A percentile compares a stretch with the other conserved stretches of the same genome.
Evolutionary conservation across 2,797 vertebrate species (phyloP).

Genomic region (Phrynocephalus forsythii): DNA sequence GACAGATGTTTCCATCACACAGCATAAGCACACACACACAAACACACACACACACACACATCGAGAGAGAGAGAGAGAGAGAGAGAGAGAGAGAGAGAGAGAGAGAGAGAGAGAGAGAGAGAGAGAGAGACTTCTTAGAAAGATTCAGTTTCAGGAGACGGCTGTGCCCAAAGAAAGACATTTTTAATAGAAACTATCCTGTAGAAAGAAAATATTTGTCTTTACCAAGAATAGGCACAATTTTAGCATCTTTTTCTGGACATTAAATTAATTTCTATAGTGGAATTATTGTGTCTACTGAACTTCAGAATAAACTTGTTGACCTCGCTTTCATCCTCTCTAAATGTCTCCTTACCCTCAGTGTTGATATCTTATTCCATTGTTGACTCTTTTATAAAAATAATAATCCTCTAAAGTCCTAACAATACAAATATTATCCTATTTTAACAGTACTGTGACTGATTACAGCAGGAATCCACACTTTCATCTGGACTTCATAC

Average conservation of each 20-base stretch:
- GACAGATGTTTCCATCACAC: constrained; percentile 65
- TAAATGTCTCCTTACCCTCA: background rate
- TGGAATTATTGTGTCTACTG: background rate
- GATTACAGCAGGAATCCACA: fast-evolving
- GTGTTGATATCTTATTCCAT: background rate
- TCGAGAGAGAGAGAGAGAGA: constrained; percentile 32
- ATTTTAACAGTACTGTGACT: background rate
- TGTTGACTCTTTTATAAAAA: background rate
- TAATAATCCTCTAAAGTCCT: background rate
- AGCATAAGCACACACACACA: constrained; percentile 45
- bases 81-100: no score
- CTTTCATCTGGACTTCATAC: background rate
- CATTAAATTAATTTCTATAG: constrained; percentile 17
- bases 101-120: no score
- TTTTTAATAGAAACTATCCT: constrained; percentile 10
- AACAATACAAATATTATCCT: constrained; percentile 9
- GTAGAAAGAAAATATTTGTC: constrained; percentile 25
- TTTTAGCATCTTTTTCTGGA: background rate
- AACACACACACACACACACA: no score
- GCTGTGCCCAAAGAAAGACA: constrained; percentile 15
- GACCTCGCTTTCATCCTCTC: background rate
- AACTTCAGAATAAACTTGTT: background rate
- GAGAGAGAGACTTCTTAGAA: background rate
- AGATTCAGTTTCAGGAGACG: constrained; percentile 42
- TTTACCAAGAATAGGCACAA: background rate